phyloP scores from a whole-genome alignment of 2,113 vertebrate genomes.

The Plotosus lineatus region DNA sequence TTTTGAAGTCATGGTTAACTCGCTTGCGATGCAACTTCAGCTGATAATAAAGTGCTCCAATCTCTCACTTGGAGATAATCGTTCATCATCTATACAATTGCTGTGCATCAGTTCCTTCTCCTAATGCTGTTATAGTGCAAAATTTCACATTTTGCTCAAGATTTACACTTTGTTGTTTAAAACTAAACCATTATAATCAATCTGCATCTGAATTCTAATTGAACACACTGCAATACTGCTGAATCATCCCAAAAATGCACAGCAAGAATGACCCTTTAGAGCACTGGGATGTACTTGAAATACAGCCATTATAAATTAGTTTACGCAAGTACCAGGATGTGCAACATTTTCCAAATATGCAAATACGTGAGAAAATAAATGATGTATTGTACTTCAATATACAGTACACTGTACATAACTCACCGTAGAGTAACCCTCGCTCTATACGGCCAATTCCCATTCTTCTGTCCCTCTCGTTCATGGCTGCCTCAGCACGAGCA shows the following conservation, averaged over 20 bases:
- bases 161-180: background rate
- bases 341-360: background rate
- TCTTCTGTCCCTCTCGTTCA: slow-evolving; percentile 86
- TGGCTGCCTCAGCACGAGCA: slow-evolving; percentile 84
- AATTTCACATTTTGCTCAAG: background rate
- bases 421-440: slow-evolving; percentile 81
- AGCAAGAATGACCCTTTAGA: background rate
- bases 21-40: background rate
- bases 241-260: background rate
- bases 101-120: background rate
- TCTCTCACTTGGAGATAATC: background rate
- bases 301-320: background rate
- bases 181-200: background rate
- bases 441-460: slow-evolving; percentile 82
- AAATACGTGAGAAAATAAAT: background rate
- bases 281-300: background rate
- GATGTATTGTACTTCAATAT: too few species aligned
- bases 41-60: background rate
- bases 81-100: background rate
- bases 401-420: too few species aligned
- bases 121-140: background rate
- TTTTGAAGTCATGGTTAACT: background rate
- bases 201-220: background rate
- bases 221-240: background rate
- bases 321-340: background rate